A percentile compares a stretch with the other conserved stretches of the same genome.
Conservation (phyloP, 2,797 vertebrate genomes). For the Platyrinchus mystaceus region DNA sequence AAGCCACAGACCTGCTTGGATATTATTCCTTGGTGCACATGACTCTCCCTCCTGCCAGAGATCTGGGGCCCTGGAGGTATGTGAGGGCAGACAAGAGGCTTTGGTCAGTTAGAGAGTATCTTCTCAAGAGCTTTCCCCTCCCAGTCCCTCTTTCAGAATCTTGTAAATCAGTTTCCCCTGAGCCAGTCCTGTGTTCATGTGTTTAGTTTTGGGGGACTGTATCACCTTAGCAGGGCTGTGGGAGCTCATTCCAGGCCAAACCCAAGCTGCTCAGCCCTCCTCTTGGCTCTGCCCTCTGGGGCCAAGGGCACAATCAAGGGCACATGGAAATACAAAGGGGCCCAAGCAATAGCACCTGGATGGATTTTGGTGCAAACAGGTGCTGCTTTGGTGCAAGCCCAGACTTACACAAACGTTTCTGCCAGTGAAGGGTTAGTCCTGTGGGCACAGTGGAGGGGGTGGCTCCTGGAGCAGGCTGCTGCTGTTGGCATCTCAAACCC, state of each 20-base stretch:
- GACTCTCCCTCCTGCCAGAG: background rate
- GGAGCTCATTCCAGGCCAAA: background rate
- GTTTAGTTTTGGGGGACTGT: background rate
- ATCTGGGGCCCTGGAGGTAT: background rate
- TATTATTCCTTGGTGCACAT: background rate
- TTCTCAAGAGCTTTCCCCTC: background rate
- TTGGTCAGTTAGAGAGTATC: background rate
- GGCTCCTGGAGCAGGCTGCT: background rate
- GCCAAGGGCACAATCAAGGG: background rate
- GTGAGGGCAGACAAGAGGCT: background rate
- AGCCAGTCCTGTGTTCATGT: background rate
- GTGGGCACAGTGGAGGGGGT: background rate
- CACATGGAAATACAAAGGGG: fast-evolving
- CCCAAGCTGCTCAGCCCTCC: background rate
- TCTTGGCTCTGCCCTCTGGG: background rate
- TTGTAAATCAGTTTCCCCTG: background rate
- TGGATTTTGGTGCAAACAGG: background rate
- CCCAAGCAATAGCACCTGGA: background rate
- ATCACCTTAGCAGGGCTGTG: background rate
- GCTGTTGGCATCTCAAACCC: background rate
- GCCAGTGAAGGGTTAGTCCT: background rate
- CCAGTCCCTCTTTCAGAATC: background rate
- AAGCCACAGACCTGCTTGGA: background rate
- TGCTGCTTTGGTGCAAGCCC: background rate
- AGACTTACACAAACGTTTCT: background rate